These are phyloP conservation scores for Corvus cornix DNA, from an alignment of 2,113 vertebrate genomes.

Conservation along the genomic window DNA sequence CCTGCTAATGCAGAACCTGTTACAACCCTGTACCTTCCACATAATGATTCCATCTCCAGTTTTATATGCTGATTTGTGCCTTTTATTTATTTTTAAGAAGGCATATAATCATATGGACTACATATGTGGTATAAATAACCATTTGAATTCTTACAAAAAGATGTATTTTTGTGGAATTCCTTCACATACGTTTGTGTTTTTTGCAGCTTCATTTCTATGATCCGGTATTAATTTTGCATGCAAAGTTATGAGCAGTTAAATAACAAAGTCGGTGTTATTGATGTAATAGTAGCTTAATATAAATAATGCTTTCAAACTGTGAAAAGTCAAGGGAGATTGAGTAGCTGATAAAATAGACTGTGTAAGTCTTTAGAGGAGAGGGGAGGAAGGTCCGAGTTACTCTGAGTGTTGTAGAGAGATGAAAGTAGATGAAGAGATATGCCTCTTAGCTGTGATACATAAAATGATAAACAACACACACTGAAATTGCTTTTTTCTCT, in stretches of 20 bases:
- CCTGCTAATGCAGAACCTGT: neutral
- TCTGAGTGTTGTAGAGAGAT: neutral
- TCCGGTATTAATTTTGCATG: neutral
- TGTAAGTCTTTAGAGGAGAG: neutral
- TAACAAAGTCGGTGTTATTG: neutral
- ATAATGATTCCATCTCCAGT: neutral
- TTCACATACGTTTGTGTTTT: neutral
- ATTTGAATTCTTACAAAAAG: neutral
- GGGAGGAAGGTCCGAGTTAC: neutral
- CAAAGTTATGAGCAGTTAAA: neutral
- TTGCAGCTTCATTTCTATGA: neutral
- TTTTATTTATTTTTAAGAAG: neutral
- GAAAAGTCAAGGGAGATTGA: neutral
- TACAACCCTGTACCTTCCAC: neutral
- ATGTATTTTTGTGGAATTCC: neutral
- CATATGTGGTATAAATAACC: neutral
- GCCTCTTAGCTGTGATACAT: neutral
- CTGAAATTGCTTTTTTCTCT: neutral
- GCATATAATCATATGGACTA: neutral
- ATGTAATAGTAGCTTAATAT: neutral
- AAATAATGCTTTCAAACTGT: neutral
- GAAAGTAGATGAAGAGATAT: neutral
- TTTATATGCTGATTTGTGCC: neutral
- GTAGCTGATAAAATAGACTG: neutral
- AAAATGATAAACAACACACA: neutral